A percentile compares a stretch with the other conserved stretches of the same genome.
These are phyloP conservation scores for Watsonalla binaria DNA, from an alignment of 2,888 invertebrate species.

Conservation along the genomic window DNA sequence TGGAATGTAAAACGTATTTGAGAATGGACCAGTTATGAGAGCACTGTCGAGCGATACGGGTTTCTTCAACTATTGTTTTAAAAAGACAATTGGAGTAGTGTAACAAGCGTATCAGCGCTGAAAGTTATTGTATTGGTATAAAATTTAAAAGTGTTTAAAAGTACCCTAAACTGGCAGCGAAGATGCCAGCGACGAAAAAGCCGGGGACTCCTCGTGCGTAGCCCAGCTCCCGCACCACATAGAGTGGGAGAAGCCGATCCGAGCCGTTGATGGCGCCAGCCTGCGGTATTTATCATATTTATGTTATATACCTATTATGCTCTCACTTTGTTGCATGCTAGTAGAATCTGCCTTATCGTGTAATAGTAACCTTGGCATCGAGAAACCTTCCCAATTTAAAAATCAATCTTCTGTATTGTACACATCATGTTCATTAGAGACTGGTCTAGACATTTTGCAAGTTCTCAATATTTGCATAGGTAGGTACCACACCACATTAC, in stretches of 20 bases:
- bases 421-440: background rate
- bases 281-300: constrained; percentile 31
- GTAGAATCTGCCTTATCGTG: background rate
- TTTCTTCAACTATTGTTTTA: constrained; percentile 8
- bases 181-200: constrained; percentile 96
- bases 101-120: background rate
- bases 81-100: constrained; percentile 3
- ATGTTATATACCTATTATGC: background rate
- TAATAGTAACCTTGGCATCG: constrained; percentile 1
- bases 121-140: background rate
- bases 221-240: constrained; percentile 91
- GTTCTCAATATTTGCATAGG: background rate
- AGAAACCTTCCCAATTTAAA: background rate
- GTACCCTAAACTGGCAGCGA: constrained; percentile 96
- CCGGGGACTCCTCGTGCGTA: constrained; percentile 89
- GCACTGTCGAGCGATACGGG: constrained; percentile 32
- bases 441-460: background rate
- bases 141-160: constrained; percentile 25
- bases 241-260: constrained; percentile 92
- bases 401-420: background rate
- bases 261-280: constrained; percentile 82
- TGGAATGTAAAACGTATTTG: constrained; percentile 22
- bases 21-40: constrained; percentile 39
- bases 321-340: background rate
- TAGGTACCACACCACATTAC: too few species aligned